These are phyloP conservation scores for Dryoscopus gambensis DNA, from an alignment of 2,113 vertebrate species.

Conservation along the genomic window DNA sequence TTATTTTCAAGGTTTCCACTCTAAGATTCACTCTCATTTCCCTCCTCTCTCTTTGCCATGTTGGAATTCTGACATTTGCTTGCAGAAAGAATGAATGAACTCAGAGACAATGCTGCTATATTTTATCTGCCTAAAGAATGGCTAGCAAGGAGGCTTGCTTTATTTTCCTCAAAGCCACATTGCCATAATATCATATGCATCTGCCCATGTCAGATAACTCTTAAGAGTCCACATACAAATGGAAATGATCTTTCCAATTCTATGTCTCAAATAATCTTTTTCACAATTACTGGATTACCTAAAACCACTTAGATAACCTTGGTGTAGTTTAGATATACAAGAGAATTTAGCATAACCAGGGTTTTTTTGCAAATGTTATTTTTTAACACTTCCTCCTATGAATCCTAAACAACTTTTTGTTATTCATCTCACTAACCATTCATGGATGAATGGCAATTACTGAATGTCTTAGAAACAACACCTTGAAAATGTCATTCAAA, in stretches of 20 bases:
- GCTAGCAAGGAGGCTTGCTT: neutral
- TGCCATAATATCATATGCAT: neutral
- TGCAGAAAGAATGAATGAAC: neutral
- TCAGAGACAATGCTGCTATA: neutral
- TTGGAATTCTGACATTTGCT: neutral
- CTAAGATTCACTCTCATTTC: neutral
- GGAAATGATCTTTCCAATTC: constrained; percentile 12
- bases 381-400: constrained; percentile 60
- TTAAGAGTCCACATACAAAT: neutral
- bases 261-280: constrained; percentile 36
- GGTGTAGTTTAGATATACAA: constrained; percentile 34
- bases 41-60: neutral
- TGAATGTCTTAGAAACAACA: constrained; percentile 44
- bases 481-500: constrained; percentile 50
- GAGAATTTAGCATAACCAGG: constrained; percentile 16
- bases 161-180: neutral
- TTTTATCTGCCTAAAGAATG: neutral
- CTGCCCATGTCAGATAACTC: neutral
- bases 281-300: constrained; percentile 27
- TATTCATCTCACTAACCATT: constrained; percentile 59
- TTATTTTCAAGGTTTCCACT: neutral
- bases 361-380: constrained; percentile 42
- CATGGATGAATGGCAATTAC: constrained; percentile 22
- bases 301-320: constrained; percentile 45
- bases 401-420: constrained; percentile 49